Percentiles rank a stretch among this genome's conserved stretches.
Conservation (phyloP, 2,113 vertebrate genomes). For the Rhinolophus ferrumequinum region DNA sequence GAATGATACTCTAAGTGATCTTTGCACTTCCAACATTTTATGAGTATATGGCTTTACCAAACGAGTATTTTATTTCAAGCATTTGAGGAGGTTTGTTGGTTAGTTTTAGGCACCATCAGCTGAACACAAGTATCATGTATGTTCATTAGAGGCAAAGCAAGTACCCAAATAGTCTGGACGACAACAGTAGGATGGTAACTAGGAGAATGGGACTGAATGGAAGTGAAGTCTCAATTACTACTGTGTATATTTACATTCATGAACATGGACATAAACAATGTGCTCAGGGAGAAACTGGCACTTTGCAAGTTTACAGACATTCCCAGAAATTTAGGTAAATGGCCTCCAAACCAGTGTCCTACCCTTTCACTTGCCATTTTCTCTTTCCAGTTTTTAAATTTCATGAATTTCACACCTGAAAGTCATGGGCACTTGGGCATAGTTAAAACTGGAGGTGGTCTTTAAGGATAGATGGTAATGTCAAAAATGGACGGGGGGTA, state of each 20-base stretch:
- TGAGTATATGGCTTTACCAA: background rate
- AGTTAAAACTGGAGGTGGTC: background rate
- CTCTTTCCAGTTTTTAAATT: constrained; percentile 10
- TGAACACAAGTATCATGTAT: background rate
- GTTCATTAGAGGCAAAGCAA: background rate
- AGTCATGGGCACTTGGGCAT: background rate
- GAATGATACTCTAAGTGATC: background rate
- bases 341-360: background rate
- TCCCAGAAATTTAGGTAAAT: background rate
- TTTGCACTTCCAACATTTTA: background rate
- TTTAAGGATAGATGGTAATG: background rate
- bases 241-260: background rate
- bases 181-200: background rate
- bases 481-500: background rate
- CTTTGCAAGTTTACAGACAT: background rate
- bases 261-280: background rate
- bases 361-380: background rate
- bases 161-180: background rate
- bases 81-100: background rate
- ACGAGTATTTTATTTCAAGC: constrained; percentile 8
- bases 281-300: background rate
- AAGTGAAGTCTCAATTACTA: background rate
- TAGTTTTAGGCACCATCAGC: background rate
- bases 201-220: background rate
- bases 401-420: background rate